Conservation (phyloP, 1,140 invertebrate species). For the Habropoda laboriosa region DNA sequence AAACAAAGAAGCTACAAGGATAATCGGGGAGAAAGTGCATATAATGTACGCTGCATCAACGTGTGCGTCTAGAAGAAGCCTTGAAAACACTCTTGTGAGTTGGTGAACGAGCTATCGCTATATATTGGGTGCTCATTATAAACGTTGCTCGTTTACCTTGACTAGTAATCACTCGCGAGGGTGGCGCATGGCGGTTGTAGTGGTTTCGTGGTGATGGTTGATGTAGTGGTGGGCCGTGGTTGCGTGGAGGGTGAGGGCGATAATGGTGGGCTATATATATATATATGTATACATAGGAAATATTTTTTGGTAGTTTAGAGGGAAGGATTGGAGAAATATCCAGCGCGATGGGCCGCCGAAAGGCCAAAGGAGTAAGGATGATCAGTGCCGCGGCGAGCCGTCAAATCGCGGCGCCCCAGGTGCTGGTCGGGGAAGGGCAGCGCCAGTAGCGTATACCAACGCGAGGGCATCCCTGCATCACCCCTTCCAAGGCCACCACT, state of each 20-base stretch:
- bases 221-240: conserved; percentile 72
- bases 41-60: background rate
- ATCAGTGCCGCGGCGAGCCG: conserved; percentile 86
- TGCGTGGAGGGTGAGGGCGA: conserved; percentile 69
- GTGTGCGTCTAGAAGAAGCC: conserved; percentile 36
- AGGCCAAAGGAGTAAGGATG: conserved; percentile 81
- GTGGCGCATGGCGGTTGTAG: conserved; percentile 75
- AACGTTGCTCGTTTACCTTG: conserved; percentile 77
- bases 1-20: background rate
- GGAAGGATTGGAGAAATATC: conserved; percentile 90
- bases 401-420: conserved; percentile 91
- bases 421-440: conserved; percentile 95
- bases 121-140: conserved; percentile 57
- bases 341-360: conserved; percentile 85
- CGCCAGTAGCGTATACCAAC: conserved; percentile 94
- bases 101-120: conserved; percentile 61
- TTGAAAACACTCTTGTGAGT: background rate
- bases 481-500: conserved; percentile 79
- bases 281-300: conserved; percentile 7
- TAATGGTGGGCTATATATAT: conserved; percentile 64
- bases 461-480: conserved; percentile 85
- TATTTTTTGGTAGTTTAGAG: conserved; percentile 62
- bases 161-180: conserved; percentile 77
- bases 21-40: conserved; percentile 10
- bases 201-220: conserved; percentile 72